Evolutionary conservation across 1,140 invertebrate species (phyloP).

Genomic region (Panagrolaimus sp.): DNA sequence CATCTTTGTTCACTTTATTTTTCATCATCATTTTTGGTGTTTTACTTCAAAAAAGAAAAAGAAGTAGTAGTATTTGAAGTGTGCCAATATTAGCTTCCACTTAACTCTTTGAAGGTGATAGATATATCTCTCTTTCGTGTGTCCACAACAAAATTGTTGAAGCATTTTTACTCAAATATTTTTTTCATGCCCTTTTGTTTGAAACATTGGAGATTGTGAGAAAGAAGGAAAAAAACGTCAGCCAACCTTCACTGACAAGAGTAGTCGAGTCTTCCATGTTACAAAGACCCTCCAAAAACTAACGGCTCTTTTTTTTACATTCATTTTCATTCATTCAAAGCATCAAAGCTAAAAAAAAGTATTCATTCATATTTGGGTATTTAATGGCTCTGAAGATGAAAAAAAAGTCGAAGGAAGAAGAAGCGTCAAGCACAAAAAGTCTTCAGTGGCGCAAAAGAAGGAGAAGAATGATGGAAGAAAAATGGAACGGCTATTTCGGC

Average conservation of each 20-base stretch:
- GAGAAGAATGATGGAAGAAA: no score
- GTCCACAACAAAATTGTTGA: slow-evolving; percentile 5
- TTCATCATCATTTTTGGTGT: background rate
- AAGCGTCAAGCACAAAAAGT: background rate
- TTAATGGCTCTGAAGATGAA: background rate
- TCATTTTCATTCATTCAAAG: slow-evolving; percentile 5
- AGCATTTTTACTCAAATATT: background rate
- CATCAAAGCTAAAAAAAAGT: slow-evolving; percentile 6
- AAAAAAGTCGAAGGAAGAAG: background rate
- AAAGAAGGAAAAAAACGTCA: no score
- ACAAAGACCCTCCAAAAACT: background rate
- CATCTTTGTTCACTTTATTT: background rate
- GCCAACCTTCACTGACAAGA: no score
- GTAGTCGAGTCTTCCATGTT: no score
- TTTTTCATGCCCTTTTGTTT: background rate
- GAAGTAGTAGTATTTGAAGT: background rate
- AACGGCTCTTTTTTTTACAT: slow-evolving; percentile 3
- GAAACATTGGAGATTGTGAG: no score
- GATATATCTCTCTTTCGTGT: background rate
- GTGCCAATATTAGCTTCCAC: slow-evolving; percentile 7
- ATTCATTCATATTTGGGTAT: slow-evolving; percentile 18
- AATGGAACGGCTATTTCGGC: background rate
- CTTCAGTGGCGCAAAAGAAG: background rate
- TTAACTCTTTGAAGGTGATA: slow-evolving; percentile 8
- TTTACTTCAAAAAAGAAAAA: background rate